Conservation (phyloP, 2,113 vertebrate genomes). For the Phyllostomus hastatus region DNA sequence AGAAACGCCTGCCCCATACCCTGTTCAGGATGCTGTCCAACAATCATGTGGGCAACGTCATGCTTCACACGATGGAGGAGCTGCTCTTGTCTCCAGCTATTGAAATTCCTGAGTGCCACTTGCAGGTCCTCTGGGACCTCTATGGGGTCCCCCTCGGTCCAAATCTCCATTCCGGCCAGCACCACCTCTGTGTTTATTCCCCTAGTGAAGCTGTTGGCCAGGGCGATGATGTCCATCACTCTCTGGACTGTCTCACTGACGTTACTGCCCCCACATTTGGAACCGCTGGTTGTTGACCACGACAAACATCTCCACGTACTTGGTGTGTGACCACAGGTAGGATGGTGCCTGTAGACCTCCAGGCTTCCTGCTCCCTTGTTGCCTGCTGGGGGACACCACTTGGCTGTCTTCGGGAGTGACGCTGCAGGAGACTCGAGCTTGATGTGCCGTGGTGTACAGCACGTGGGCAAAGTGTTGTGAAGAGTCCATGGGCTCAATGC, state of each 20-base stretch:
- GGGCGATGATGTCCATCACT: conserved; percentile 59
- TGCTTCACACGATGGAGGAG: conserved; percentile 2
- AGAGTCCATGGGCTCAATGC: conserved; percentile 59
- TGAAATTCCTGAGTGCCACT: conserved; percentile 59
- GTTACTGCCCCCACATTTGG: conserved; percentile 54
- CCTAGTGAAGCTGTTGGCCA: conserved; percentile 70
- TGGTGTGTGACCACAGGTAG: background rate
- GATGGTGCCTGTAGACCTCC: background rate
- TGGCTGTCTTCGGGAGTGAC: conserved; percentile 12
- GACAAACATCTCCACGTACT: conserved; percentile 71
- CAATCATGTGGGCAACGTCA: conserved; percentile 66
- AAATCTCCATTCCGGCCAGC: conserved; percentile 63
- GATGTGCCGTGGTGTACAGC: conserved; percentile 35
- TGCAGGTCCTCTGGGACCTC: conserved; percentile 29
- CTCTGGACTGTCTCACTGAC: conserved; percentile 29
- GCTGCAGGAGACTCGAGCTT: background rate
- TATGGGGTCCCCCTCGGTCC: conserved; percentile 68
- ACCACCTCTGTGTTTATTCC: conserved; percentile 36
- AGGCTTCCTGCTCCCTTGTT: background rate
- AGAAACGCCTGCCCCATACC: conserved; percentile 48
- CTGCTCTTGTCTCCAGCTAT: conserved; percentile 58
- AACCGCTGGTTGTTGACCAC: conserved; percentile 69
- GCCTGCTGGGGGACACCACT: background rate
- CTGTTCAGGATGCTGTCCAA: background rate
- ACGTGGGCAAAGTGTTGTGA: conserved; percentile 54